Conservation (phyloP, 1,140 invertebrate species). For the Bombus impatiens region DNA sequence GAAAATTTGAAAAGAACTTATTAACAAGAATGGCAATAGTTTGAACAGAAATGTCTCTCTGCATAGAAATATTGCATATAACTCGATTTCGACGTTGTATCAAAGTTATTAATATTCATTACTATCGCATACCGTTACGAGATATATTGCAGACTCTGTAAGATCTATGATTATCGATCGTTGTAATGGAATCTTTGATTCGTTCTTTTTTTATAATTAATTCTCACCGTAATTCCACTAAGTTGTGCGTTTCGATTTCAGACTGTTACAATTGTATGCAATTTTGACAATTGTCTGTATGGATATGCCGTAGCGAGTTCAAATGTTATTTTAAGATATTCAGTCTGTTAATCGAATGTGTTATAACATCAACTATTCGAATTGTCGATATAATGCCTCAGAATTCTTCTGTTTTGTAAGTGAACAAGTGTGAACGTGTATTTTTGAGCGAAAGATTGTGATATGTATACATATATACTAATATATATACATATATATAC, state of each 20-base stretch:
- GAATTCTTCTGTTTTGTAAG: constrained; percentile 17
- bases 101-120: constrained; percentile 32
- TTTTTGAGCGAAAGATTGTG: constrained; percentile 59
- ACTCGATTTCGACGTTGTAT: constrained; percentile 14
- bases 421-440: constrained; percentile 17
- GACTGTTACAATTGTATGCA: not conserved
- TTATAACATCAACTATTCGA: constrained; percentile 25
- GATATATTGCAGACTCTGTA: constrained; percentile 14
- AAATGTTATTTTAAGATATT: constrained; percentile 17
- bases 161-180: not conserved
- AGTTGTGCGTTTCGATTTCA: not conserved
- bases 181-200: constrained; percentile 9
- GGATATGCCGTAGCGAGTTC: constrained; percentile 10
- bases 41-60: constrained; percentile 2
- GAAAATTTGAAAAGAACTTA: not conserved
- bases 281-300: constrained; percentile 7
- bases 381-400: constrained; percentile 38
- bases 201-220: not conserved
- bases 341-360: not conserved
- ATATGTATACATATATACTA: constrained; percentile 49
- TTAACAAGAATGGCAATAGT: constrained; percentile 13
- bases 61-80: constrained; percentile 6
- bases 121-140: constrained; percentile 3
- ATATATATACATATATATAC: constrained; percentile 56
- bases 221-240: not conserved